Evolutionary conservation across 1,140 invertebrate species (phyloP).

Genomic region (Halictus rubicundus): DNA sequence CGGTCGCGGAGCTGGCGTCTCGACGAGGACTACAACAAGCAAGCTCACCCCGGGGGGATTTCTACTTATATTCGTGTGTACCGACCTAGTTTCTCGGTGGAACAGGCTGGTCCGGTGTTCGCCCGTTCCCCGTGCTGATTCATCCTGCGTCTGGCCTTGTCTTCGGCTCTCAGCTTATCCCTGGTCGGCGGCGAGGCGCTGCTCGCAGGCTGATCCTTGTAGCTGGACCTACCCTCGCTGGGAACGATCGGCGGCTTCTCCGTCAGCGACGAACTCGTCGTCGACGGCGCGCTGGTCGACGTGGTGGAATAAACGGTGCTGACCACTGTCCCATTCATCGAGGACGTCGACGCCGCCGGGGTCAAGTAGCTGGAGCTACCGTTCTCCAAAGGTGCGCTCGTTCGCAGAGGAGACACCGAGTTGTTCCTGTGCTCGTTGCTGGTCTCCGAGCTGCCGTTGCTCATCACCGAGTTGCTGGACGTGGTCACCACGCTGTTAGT

Average conservation of each 20-base stretch:
- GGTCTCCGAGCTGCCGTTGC: constrained; percentile 61
- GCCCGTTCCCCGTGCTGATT: constrained; percentile 72
- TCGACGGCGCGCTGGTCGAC: background rate
- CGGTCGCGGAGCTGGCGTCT: too few species aligned
- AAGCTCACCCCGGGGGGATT: background rate
- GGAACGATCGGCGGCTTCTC: constrained; percentile 74
- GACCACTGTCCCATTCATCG: constrained; percentile 39
- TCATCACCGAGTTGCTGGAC: constrained; percentile 49
- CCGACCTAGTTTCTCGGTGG: constrained; percentile 74
- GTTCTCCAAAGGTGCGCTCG: constrained; percentile 66
- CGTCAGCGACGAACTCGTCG: constrained; percentile 37
- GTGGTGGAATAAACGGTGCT: constrained; percentile 39
- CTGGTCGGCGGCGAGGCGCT: constrained; percentile 87
- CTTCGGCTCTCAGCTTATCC: constrained; percentile 87
- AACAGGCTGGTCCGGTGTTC: constrained; percentile 51
- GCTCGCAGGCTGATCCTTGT: constrained; percentile 85
- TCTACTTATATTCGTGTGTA: constrained; percentile 10
- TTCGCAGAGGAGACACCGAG: constrained; percentile 64
- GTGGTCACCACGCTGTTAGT: constrained; percentile 50
- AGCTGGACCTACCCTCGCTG: constrained; percentile 69
- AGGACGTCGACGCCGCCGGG: constrained; percentile 40
- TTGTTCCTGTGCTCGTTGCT: constrained; percentile 51
- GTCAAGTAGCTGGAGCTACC: constrained; percentile 52
- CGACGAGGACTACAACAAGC: too few species aligned
- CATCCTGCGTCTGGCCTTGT: constrained; percentile 83